Conservation (phyloP, 2,797 vertebrate genomes). For the Nasua narica region DNA sequence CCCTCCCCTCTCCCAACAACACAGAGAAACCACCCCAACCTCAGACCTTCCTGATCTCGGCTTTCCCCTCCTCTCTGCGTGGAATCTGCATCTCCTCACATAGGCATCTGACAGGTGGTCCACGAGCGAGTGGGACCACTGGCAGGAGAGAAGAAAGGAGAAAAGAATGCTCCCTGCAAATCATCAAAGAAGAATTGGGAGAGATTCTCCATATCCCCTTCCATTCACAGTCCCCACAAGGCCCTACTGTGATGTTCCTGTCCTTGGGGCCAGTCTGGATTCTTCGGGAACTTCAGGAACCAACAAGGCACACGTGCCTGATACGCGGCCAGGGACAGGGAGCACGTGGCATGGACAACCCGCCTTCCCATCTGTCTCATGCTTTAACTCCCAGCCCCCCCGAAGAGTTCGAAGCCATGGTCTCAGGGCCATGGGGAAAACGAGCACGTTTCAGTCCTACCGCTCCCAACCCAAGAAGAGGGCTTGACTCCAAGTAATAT, state of each 20-base stretch:
- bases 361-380: not conserved
- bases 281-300: not conserved
- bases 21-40: not conserved
- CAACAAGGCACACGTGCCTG: fast-evolving
- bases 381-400: not conserved
- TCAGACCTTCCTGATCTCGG: not conserved
- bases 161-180: not conserved
- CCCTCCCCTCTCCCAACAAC: not conserved
- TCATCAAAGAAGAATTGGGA: not conserved
- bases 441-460: fast-evolving
- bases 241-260: not conserved
- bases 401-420: not conserved
- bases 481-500: not conserved
- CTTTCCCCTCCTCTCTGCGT: not conserved
- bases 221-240: not conserved
- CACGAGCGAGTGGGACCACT: not conserved
- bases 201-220: not conserved
- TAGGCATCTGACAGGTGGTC: not conserved
- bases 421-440: not conserved
- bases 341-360: not conserved
- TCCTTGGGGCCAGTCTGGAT: not conserved
- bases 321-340: not conserved
- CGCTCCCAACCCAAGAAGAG: not conserved
- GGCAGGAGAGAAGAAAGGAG: not conserved
- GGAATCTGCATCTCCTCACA: not conserved